Percentiles rank a stretch among this genome's conserved stretches.
These are phyloP conservation scores for Drosophila pandora DNA, from an alignment of 1,140 invertebrate species.

Conservation along the genomic window DNA sequence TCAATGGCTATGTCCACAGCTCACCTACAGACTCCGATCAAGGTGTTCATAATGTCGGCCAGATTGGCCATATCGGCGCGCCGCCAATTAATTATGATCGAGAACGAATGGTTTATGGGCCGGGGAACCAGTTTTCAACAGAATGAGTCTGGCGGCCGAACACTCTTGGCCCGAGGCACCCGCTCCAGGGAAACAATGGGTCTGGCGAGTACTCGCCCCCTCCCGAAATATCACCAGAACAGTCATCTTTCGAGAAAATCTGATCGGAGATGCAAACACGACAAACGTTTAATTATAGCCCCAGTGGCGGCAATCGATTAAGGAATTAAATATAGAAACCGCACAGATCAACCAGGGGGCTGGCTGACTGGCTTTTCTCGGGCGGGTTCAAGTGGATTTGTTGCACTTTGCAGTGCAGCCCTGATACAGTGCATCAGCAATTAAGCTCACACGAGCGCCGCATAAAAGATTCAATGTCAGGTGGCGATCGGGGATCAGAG, in stretches of 20 bases:
- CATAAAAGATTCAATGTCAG: constrained; percentile 44
- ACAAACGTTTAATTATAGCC: constrained; percentile 43
- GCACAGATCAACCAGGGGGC: constrained; percentile 33
- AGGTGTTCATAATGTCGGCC: constrained; percentile 24
- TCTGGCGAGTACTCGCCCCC: background rate
- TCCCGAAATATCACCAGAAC: background rate
- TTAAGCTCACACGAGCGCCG: constrained; percentile 18
- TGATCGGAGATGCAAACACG: background rate
- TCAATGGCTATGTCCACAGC: constrained; percentile 30
- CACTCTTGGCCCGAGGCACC: background rate
- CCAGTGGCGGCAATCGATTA: constrained; percentile 36
- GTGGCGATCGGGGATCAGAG: constrained; percentile 20
- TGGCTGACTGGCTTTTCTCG: constrained; percentile 32
- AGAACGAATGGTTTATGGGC: constrained; percentile 18
- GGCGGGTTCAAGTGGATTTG: constrained; percentile 54
- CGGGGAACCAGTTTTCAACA: constrained; percentile 26
- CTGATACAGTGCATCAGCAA: constrained; percentile 32
- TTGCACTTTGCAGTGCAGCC: constrained; percentile 48
- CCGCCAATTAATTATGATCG: constrained; percentile 31
- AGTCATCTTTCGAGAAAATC: no score
- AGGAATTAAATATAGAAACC: constrained; percentile 47
- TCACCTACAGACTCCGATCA: constrained; percentile 27
- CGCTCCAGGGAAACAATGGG: background rate
- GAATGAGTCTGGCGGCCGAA: background rate
- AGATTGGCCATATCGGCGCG: constrained; percentile 16